Base-by-base conservation (phyloP, 1,140 invertebrate genomes). In the Lepidostoma basale region DNA sequence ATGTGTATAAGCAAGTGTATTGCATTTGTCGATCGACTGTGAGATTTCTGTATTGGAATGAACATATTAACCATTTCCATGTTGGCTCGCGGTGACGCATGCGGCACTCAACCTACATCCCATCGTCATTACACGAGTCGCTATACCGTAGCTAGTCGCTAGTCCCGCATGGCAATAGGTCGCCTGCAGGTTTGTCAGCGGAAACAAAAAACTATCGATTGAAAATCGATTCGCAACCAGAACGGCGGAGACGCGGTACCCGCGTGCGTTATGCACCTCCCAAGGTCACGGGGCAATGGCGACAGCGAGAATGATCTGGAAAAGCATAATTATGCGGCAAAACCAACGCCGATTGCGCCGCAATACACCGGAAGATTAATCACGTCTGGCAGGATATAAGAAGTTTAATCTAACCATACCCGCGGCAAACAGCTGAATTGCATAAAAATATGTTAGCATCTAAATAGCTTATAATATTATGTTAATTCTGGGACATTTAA, bases 381-480 rank as follows among this genome's bases (percentile, higher is more conserved):
- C 45, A 26, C 16, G 23, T 49, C 45, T 49, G 45, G 22, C 45
- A 20, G 45, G 23, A 49, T 49, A 49, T 49, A 49, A 25, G 26
- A 49, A 49, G 23, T 25, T 25, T 49, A 49, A 49, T 49, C 45
- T 49, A 49, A 49, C 23, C 45, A 28, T 25, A 49, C 45, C 22
- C 45, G 45, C 10, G n/a, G n/a, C n/a, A n/a, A n/a, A n/a, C n/a
- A n/a, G n/a, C n/a, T n/a, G n/a, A n/a, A n/a, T n/a, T n/a, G n/a
- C n/a, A n/a, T n/a, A n/a, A n/a, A n/a, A n/a, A n/a, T n/a, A n/a
- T n/a, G n/a, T n/a, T n/a, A n/a, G n/a, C n/a, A n/a, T n/a, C n/a
- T n/a, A n/a, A n/a, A n/a, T n/a, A n/a, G n/a, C n/a, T n/a, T n/a
- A n/a, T n/a, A n/a, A n/a, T n/a, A n/a, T n/a, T n/a, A n/a, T n/a